These are phyloP conservation scores for Fistularia commersonii DNA, from an alignment of 2,797 vertebrate species.

Conservation along the genomic window DNA sequence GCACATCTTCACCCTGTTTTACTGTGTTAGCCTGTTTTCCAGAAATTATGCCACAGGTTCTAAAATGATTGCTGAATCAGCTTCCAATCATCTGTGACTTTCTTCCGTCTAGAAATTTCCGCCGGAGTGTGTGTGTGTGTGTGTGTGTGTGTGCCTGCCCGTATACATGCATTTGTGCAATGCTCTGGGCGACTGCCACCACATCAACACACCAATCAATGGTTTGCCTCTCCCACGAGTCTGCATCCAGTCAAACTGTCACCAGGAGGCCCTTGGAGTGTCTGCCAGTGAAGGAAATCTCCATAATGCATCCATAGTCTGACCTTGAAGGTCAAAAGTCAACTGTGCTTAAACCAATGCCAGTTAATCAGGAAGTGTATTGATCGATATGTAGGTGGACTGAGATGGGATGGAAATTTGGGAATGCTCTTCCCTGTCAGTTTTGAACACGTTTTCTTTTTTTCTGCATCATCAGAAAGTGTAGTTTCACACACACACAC, in stretches of 20 bases:
- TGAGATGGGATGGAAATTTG: too few relatives aligned
- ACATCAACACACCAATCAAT: constrained; percentile 50
- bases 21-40: too few relatives aligned
- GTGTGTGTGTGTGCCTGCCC: not conserved
- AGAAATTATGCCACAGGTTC: too few relatives aligned
- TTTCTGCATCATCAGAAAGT: too few relatives aligned
- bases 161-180: constrained; percentile 6
- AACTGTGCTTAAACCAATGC: constrained; percentile 24
- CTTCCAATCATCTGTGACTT: constrained; percentile 1
- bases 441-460: not conserved
- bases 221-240: constrained; percentile 45
- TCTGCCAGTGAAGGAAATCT: constrained; percentile 41
- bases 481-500: constrained; percentile 6
- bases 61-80: too few relatives aligned
- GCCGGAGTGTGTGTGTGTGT: constrained; percentile 1
- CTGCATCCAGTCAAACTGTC: constrained; percentile 50
- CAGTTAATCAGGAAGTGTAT: constrained; percentile 42
- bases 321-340: constrained; percentile 56
- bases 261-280: constrained; percentile 32
- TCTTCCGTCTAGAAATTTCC: not conserved
- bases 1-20: too few relatives aligned
- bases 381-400: constrained; percentile 16
- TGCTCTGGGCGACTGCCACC: constrained; percentile 35
- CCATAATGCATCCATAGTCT: constrained; percentile 34
- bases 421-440: constrained; percentile 2